phyloP scores from a whole-genome alignment of 2,113 vertebrate genomes.

The Uropsilus gracilis region DNA sequence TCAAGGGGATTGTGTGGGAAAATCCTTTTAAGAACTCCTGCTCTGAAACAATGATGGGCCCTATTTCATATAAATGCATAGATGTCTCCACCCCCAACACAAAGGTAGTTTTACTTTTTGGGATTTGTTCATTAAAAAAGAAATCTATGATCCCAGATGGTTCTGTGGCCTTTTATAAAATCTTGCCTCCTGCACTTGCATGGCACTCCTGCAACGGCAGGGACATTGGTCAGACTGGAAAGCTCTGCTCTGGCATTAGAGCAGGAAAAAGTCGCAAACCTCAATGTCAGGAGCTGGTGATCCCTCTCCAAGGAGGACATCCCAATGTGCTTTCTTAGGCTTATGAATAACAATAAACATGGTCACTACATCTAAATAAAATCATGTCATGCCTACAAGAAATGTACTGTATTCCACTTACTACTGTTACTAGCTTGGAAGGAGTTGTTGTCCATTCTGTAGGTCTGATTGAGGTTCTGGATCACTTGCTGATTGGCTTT shows the following conservation, averaged over 20 bases:
- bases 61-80: not conserved
- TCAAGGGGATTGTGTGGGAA: not conserved
- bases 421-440: constrained; percentile 70
- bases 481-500: constrained; percentile 63
- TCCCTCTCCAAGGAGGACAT: not conserved
- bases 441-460: constrained; percentile 48
- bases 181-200: not conserved
- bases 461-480: constrained; percentile 53
- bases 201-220: rapidly evolving
- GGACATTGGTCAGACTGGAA: not conserved
- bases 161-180: not conserved
- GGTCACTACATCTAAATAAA: not conserved
- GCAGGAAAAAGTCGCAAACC: too few relatives aligned
- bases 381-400: not conserved
- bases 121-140: not conserved
- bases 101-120: not conserved
- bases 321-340: not conserved
- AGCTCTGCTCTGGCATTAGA: rapidly evolving
- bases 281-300: not conserved
- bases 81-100: too few relatives aligned
- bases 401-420: constrained; percentile 24
- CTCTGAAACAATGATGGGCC: not conserved
- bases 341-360: not conserved
- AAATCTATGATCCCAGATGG: not conserved
- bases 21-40: not conserved